Conservation (phyloP, 2,113 vertebrate genomes). For the Choloepus hoffmanni region DNA sequence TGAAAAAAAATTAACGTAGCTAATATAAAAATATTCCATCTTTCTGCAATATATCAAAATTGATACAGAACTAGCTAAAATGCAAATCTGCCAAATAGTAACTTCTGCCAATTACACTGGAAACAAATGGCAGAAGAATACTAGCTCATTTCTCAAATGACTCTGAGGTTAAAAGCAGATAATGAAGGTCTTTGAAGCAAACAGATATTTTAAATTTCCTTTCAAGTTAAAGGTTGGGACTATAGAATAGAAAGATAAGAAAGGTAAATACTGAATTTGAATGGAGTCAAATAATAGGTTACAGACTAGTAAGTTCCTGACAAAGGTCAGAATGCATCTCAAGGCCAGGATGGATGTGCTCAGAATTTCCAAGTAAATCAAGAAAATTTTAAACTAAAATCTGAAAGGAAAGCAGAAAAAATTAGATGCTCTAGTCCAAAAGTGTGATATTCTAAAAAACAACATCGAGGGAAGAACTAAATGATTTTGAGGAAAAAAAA, state of each 20-base stretch:
- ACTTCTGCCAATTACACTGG: background rate
- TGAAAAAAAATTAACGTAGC: background rate
- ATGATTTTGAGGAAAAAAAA: background rate
- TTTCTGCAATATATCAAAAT: background rate
- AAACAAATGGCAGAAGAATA: slow-evolving; percentile 44
- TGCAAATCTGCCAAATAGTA: background rate
- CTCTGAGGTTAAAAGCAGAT: background rate
- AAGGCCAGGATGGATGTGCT: background rate
- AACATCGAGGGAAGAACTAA: background rate
- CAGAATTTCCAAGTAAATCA: background rate
- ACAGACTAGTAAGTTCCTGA: background rate
- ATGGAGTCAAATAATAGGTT: background rate
- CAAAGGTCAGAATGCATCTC: background rate
- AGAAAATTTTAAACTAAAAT: slow-evolving; percentile 21
- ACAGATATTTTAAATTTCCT: slow-evolving; percentile 1
- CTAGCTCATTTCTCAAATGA: background rate
- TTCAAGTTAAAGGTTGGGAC: background rate
- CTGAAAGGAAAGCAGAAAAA: background rate
- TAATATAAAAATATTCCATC: slow-evolving; percentile 10
- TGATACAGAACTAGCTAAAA: slow-evolving; percentile 23
- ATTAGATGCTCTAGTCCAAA: background rate
- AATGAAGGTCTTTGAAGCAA: background rate
- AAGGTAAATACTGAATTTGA: background rate
- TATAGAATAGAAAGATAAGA: slow-evolving; percentile 11
- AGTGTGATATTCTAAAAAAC: background rate